Conservation (phyloP, 2,888 invertebrate genomes). For the Leptura quadrifasciata region DNA sequence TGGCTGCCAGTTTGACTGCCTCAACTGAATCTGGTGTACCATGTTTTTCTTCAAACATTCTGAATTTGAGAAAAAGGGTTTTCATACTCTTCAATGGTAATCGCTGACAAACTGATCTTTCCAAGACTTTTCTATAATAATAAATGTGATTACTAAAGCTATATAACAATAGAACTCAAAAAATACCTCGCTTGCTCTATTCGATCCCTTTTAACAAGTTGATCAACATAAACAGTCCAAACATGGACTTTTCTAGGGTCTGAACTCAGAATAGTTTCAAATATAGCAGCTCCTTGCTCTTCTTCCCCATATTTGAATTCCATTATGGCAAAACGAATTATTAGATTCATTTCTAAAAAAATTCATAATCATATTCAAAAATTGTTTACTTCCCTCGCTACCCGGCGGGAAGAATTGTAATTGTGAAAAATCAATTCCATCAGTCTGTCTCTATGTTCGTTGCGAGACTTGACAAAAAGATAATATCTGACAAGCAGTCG, state of each 20-base stretch:
- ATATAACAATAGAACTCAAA: background rate
- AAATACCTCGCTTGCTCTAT: constrained; percentile 85
- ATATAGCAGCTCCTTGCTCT: constrained; percentile 90
- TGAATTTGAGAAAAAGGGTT: constrained; percentile 89
- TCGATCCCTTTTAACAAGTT: constrained; percentile 84
- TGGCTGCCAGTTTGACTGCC: constrained; percentile 81
- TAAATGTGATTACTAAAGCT: background rate
- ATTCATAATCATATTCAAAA: background rate
- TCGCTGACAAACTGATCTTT: constrained; percentile 84
- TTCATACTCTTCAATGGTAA: constrained; percentile 90
- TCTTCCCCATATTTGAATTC: constrained; percentile 86
- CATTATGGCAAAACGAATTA: constrained; percentile 91
- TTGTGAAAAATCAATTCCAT: too few species aligned
- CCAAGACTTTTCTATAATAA: constrained; percentile 82
- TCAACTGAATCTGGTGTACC: constrained; percentile 82
- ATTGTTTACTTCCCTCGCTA: too few species aligned
- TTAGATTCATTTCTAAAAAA: constrained; percentile 85
- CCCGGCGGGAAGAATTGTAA: too few species aligned
- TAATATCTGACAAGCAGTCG: too few species aligned
- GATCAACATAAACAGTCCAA: constrained; percentile 91
- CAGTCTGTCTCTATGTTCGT: too few species aligned
- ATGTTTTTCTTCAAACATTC: constrained; percentile 86
- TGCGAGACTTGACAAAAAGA: too few species aligned
- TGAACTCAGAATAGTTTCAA: constrained; percentile 90
- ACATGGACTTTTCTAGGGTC: constrained; percentile 94